Percentiles rank a stretch among this genome's conserved stretches.
These are phyloP conservation scores for Aphis gossypii DNA, from an alignment of 1,140 invertebrate genomes.

Conservation along the genomic window DNA sequence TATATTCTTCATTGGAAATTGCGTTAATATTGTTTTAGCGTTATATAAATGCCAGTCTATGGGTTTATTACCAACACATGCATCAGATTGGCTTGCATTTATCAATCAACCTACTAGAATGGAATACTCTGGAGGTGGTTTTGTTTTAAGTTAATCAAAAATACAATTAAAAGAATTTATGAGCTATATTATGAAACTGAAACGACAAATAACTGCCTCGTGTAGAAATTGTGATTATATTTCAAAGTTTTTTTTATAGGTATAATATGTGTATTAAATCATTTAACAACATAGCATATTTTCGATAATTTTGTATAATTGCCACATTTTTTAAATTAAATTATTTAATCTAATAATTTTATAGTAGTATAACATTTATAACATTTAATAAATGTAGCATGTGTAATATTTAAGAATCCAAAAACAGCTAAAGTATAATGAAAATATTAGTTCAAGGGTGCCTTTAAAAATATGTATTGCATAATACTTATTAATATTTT, in stretches of 20 bases:
- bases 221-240: conserved; percentile 51
- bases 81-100: conserved; percentile 99
- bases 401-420: neutral
- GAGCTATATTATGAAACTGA: conserved; percentile 53
- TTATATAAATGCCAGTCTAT: conserved; percentile 99
- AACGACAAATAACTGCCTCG: conserved; percentile 24
- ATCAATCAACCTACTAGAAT: conserved; percentile 87
- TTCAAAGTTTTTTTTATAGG: conserved; percentile 16
- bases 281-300: conserved; percentile 8
- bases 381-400: neutral
- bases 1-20: conserved; percentile 93
- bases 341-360: neutral
- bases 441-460: neutral
- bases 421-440: neutral
- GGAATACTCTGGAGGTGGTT: conserved; percentile 87
- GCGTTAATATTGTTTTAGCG: conserved; percentile 90
- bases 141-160: conserved; percentile 71
- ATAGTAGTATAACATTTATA: neutral
- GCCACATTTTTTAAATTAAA: neutral
- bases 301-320: conserved; percentile 28
- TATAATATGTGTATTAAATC: conserved; percentile 41
- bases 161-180: conserved; percentile 30
- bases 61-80: conserved; percentile 95
- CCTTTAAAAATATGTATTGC: neutral
- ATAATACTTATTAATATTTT: conserved; percentile 5